Evolutionary conservation across 2,797 vertebrate species (phyloP).

Genomic region (Todus mexicanus): DNA sequence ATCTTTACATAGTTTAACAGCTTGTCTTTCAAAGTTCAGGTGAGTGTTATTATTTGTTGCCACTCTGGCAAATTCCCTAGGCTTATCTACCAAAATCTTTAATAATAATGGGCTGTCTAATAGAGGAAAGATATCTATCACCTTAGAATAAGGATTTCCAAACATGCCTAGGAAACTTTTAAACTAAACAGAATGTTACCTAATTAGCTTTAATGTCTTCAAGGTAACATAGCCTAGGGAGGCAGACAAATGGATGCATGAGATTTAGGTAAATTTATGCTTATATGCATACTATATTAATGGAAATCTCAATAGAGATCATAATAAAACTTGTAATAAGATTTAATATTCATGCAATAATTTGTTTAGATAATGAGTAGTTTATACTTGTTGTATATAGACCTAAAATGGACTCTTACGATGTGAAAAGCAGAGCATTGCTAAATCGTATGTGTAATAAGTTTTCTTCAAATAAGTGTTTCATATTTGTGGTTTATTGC

Average conservation of each 20-base stretch:
- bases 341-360: background rate
- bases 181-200: background rate
- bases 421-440: background rate
- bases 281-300: rapidly evolving
- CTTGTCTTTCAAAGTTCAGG: background rate
- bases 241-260: background rate
- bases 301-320: background rate
- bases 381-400: background rate
- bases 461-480: background rate
- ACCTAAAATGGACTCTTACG: background rate
- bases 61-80: background rate
- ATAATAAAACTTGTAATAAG: background rate
- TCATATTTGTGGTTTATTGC: background rate
- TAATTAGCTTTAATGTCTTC: background rate
- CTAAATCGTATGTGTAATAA: background rate
- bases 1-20: background rate
- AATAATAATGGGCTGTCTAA: background rate
- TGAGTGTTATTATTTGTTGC: background rate
- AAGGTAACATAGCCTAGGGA: background rate
- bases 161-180: background rate
- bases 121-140: rapidly evolving
- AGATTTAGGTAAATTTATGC: background rate
- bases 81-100: background rate
- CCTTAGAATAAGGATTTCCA: background rate
- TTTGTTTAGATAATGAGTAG: background rate